Base-by-base conservation (phyloP, 1,140 invertebrate species). In the Pseudomyrmex pallidus region DNA sequence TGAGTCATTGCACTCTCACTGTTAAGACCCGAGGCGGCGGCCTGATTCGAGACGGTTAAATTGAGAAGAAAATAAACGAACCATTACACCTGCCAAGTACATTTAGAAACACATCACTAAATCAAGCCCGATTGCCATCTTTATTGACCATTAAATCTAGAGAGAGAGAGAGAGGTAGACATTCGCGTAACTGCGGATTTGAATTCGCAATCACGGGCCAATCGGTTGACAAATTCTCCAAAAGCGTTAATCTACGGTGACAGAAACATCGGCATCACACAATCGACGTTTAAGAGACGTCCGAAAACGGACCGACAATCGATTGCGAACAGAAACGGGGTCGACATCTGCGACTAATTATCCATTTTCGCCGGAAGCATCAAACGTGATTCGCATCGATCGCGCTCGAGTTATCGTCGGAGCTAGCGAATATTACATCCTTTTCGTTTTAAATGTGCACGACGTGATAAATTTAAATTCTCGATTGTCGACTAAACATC, bases 341-440 rank as follows among this genome's bases (percentile, higher is more conserved):
- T 80, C 61, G 61, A 78, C 35, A 35, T 3, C 46, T 44, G n/a
- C 67, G 83, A 86, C 85, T 86, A 85, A 86, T 86, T 85, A 74
- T 82, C 48, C 82, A 85, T 86, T 85, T 82, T 66, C 52, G 48
- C 22, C 17, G 22, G 13, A 22, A 62, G 56, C n/a, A 54, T 68
- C 62, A 57, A 57, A 67, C 61, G 50, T 35, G 50, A 5, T 56
- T 74, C 17, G 84, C 50, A 86, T 86, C 83, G 73, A 72, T 80
- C 72, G 15, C 17, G 17, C 20, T 66, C 76, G 52, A 35, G 20
- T 80, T 59, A 80, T 56, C 56, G 54, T 56, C 22, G 25, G 17
- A 63, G 52, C 15, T 15, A 35, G 5, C 35, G 5, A 35, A 35
- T 35, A 35, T 44, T 85, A 64, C 20, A 35, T 61, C 20, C 25